Percentiles rank a stretch among this genome's conserved stretches.
These are phyloP conservation scores for Istiophorus platypterus DNA, from an alignment of 2,113 vertebrate species.

Conservation along the genomic window DNA sequence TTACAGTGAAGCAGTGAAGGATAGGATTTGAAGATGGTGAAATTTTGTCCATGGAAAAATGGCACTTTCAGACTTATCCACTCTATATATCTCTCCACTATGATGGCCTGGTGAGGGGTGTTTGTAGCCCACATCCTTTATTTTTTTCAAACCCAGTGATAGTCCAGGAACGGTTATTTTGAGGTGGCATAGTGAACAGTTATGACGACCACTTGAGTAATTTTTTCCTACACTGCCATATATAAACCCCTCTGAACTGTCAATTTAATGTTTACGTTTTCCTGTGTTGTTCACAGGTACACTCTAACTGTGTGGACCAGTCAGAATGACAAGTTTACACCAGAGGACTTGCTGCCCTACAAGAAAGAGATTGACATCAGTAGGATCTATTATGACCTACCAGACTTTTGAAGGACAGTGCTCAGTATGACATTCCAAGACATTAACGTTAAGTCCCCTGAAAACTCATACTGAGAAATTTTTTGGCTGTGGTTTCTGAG, in stretches of 20 bases:
- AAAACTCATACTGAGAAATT: fast-evolving
- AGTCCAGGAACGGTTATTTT: too few relatives aligned
- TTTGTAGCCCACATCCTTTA: too few relatives aligned
- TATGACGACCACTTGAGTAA: neutral
- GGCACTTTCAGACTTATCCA: too few relatives aligned
- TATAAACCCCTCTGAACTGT: neutral
- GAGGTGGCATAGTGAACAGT: too few relatives aligned
- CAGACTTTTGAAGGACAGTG: slow-evolving; percentile 84
- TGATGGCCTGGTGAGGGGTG: too few relatives aligned
- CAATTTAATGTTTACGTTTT: neutral
- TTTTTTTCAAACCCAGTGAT: too few relatives aligned
- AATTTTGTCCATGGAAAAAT: too few relatives aligned
- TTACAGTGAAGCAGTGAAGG: too few relatives aligned
- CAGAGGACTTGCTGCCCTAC: slow-evolving; percentile 88
- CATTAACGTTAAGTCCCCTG: too few relatives aligned
- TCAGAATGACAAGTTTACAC: slow-evolving; percentile 83
- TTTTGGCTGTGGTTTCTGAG: neutral
- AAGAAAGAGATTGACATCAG: slow-evolving; percentile 85
- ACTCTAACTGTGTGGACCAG: slow-evolving; percentile 93
- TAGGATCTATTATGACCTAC: slow-evolving; percentile 92
- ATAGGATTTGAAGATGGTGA: too few relatives aligned
- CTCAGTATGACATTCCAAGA: slow-evolving; percentile 55
- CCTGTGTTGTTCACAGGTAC: slow-evolving; percentile 82
- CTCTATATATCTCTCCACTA: too few relatives aligned
- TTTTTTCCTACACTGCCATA: neutral